Evolutionary conservation across 2,888 invertebrate genomes (phyloP), one percentile per base, ranked within the genome.

Genomic region (Teinopalpus imperialis): DNA sequence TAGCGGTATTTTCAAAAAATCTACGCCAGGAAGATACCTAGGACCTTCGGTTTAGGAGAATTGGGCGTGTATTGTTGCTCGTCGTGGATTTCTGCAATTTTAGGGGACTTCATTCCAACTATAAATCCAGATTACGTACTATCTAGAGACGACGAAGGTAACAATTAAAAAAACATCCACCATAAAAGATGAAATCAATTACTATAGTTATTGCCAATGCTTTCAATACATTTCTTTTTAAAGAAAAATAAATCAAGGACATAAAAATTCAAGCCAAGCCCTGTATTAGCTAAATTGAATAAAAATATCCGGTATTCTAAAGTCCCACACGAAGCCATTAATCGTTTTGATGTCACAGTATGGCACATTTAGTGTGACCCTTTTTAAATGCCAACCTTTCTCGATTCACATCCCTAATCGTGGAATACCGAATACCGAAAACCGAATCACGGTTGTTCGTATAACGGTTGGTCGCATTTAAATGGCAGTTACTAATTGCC

Each of bases 361-460:
- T 80, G 82, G 83, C 82, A 86, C 83, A 82, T 86, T 87, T 83
- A 85, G 85, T 83, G 81, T 80, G 82, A 86, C 86, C 85, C 85
- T 86, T 86, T 86, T 86, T 81, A 81, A 74, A 72, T 70, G 73
- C 57, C 59, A 65, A 66, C 76, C 74, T 69, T 59, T 59, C 66
- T 61, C 74, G 69, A 75, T 78, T 75, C 76, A 72, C 74, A 77
- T 66, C 70, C 73, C 71, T 81, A 81, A 81, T 80, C 78, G 72
- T 63, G 65, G 63, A 72, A 75, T 70, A 65, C 66, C 70, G 70
- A 76, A 77, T 64, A 69, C 70, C 69, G 63, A 73, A 74, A 71
- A 67, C 62, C 62, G 55, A 63, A 63, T 63, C 67, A 67, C 51
- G 60, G 61, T 59, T 66, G 60, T 68, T 64, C 64, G 66, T 63